Evolutionary conservation across 2,888 invertebrate species (phyloP).

Genomic region (Cheilosia vulpina): DNA sequence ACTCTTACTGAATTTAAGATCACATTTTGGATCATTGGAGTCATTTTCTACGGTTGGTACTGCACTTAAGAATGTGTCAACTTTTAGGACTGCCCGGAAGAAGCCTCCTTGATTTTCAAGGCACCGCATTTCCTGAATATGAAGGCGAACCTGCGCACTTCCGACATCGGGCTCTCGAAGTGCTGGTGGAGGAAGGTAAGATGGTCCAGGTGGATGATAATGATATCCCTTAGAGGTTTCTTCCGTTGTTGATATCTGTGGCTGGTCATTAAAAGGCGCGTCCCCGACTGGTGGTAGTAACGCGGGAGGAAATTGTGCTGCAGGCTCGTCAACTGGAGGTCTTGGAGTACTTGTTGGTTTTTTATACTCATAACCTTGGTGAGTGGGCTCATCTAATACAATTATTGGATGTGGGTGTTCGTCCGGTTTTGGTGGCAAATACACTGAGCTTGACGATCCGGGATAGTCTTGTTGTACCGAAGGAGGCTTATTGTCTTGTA

Average conservation of each 20-base stretch:
- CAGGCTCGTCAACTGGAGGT: conserved; percentile 41
- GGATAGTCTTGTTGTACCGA: conserved; percentile 71
- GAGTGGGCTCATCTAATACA: conserved; percentile 77
- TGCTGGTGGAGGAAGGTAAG: conserved; percentile 51
- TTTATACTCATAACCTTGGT: conserved; percentile 56
- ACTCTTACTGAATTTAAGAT: conserved; percentile 80
- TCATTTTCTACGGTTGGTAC: conserved; percentile 83
- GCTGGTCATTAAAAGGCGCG: conserved; percentile 3
- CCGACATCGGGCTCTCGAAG: conserved; percentile 45
- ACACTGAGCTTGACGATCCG: conserved; percentile 18
- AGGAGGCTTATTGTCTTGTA: conserved; percentile 78
- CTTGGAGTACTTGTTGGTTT: conserved; percentile 43
- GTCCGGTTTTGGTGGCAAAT: conserved; percentile 63
- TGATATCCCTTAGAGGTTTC: conserved; percentile 42
- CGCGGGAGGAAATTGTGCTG: conserved; percentile 42
- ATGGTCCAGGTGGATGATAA: conserved; percentile 65
- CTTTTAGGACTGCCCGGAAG: conserved; percentile 82
- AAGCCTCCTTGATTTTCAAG: conserved; percentile 79
- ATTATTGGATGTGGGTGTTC: conserved; percentile 77
- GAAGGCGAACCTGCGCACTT: conserved; percentile 78
- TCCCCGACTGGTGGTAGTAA: conserved; percentile 45
- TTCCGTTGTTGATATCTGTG: conserved; percentile 15
- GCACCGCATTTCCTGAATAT: conserved; percentile 82
- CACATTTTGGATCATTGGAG: conserved; percentile 79
- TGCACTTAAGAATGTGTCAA: conserved; percentile 81